Conservation (phyloP, 1,140 invertebrate genomes). For the Teleogryllus occipitalis region DNA sequence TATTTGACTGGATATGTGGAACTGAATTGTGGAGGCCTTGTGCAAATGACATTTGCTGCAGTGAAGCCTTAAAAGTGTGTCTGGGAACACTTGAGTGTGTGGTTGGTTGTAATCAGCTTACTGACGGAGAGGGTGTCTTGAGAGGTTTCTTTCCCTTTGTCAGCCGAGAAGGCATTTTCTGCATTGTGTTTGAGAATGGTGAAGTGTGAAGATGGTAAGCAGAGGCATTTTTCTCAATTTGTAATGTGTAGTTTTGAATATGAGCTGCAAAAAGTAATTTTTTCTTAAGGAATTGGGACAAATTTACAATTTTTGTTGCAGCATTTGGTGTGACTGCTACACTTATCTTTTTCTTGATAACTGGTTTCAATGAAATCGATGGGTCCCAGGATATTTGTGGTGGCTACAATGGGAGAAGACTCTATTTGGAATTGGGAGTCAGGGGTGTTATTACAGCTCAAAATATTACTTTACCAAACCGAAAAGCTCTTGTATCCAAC, state of each 20-base stretch:
- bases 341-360: neutral
- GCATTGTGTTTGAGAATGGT: neutral
- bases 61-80: neutral
- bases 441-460: conserved; percentile 46
- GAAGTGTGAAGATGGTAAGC: neutral
- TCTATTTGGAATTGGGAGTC: conserved; percentile 53
- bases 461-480: conserved; percentile 40
- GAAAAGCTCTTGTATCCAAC: conserved; percentile 25
- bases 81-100: neutral
- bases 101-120: neutral
- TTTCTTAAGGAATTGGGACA: neutral
- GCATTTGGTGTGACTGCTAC: neutral
- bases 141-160: neutral
- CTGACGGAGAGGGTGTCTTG: neutral
- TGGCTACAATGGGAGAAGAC: conserved; percentile 45
- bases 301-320: neutral
- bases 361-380: neutral
- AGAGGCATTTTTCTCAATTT: neutral
- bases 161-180: neutral
- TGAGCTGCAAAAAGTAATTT: neutral
- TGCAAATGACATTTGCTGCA: no score
- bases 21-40: no score
- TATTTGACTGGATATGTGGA: no score
- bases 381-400: conserved; percentile 44
- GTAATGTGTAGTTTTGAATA: neutral